A percentile compares a stretch with the other conserved stretches of the same genome.
Evolutionary conservation across 2,888 invertebrate genomes (phyloP).

Genomic region (Stenodema calcarata): DNA sequence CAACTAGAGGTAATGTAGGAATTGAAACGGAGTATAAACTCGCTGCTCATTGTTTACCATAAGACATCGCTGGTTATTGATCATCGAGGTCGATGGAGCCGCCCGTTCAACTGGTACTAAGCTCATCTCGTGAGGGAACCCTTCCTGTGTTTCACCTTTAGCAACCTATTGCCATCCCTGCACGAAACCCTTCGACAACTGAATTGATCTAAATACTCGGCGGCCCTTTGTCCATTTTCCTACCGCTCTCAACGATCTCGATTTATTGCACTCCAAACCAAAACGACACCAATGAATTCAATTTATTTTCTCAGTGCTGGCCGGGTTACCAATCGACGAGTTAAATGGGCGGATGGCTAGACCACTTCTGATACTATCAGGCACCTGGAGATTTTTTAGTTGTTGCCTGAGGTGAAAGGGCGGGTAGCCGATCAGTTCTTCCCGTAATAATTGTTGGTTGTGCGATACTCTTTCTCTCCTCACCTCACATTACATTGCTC

Average conservation of each 20-base stretch:
- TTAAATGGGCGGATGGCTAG: too few species aligned
- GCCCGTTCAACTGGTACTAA: constrained; percentile 19
- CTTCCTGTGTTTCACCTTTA: neutral
- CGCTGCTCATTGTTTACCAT: neutral
- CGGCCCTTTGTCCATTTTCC: too few species aligned
- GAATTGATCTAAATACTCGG: too few species aligned
- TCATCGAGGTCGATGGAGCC: constrained; percentile 1
- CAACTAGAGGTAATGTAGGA: neutral
- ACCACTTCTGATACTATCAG: neutral
- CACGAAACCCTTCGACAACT: too few species aligned
- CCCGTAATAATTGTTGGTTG: neutral
- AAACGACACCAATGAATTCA: too few species aligned
- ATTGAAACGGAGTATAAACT: neutral
- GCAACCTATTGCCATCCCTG: neutral
- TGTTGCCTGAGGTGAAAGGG: neutral
- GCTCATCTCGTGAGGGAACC: neutral
- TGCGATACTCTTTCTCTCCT: neutral
- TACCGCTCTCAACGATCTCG: too few species aligned
- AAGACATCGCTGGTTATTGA: neutral
- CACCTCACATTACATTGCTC: neutral
- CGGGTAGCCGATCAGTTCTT: neutral
- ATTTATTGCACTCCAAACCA: too few species aligned
- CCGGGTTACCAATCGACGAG: too few species aligned
- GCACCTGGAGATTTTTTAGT: too few species aligned
- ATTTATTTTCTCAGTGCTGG: too few species aligned